These are phyloP conservation scores for Raphicerus campestris DNA, from an alignment of 2,113 vertebrate species.

Conservation along the genomic window DNA sequence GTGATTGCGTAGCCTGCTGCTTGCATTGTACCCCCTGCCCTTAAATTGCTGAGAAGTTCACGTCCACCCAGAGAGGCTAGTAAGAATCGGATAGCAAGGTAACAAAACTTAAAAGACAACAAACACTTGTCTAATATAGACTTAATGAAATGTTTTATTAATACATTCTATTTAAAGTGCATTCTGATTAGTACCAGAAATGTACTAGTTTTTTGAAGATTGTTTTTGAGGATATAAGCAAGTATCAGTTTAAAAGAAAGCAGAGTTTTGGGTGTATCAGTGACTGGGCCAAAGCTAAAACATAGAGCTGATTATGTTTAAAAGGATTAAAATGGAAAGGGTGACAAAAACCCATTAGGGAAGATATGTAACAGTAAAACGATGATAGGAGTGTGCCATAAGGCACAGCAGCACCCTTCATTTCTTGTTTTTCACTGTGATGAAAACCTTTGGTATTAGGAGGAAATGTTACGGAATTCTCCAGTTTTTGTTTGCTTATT, in stretches of 20 bases:
- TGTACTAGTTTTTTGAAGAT: neutral
- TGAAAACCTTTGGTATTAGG: neutral
- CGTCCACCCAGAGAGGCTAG: neutral
- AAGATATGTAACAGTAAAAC: neutral
- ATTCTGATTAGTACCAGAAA: neutral
- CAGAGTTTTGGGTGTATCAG: neutral
- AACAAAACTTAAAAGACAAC: neutral
- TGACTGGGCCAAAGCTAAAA: neutral
- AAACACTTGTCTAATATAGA: neutral
- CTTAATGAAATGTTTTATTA: neutral
- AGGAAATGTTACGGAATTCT: neutral
- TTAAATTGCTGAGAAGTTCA: neutral
- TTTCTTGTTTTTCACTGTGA: neutral
- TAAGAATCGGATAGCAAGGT: neutral
- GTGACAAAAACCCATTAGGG: neutral
- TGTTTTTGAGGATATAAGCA: conserved; percentile 1
- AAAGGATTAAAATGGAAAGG: neutral
- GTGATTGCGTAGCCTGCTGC: neutral
- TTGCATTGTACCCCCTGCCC: neutral
- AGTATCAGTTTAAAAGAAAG: neutral
- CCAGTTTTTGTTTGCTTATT: neutral
- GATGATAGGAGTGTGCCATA: neutral
- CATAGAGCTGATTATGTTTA: neutral
- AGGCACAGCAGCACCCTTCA: neutral
- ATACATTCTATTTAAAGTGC: neutral